A percentile compares a stretch with the other conserved stretches of the same genome.
phyloP scores from a whole-genome alignment of 2,888 invertebrate species.

The Lamellibrachia columna region DNA sequence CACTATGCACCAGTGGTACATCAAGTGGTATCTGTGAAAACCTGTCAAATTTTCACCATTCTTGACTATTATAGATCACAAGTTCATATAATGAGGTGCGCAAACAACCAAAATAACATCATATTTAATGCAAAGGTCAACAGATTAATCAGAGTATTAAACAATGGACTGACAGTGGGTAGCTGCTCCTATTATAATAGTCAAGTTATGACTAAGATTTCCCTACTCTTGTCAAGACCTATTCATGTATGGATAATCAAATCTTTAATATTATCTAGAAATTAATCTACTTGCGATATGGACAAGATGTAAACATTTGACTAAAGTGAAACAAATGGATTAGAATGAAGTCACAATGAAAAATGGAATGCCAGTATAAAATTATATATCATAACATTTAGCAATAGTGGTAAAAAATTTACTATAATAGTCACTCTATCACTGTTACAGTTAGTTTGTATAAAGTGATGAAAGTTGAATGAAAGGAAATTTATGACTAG shows the following conservation, averaged over 20 bases:
- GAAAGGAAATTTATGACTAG: neutral
- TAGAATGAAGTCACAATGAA: neutral
- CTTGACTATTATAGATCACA: neutral
- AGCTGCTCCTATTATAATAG: neutral
- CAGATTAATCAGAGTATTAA: neutral
- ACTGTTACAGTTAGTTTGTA: neutral
- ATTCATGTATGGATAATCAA: neutral
- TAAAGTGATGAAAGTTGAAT: neutral
- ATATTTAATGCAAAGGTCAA: neutral
- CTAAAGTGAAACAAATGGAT: neutral
- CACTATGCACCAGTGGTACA: neutral
- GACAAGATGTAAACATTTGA: neutral
- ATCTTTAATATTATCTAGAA: neutral
- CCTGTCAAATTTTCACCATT: neutral
- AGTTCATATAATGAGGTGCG: neutral
- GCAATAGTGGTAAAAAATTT: too few species aligned
- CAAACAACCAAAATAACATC: neutral
- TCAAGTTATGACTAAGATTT: neutral
- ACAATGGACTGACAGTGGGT: neutral
- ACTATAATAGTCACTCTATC: too few species aligned
- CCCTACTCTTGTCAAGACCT: neutral
- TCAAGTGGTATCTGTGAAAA: neutral
- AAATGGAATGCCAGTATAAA: too few species aligned
- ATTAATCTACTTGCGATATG: neutral
- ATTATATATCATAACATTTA: too few species aligned